Evolutionary conservation across 2,113 vertebrate genomes (phyloP), one percentile per base, ranked within the genome.

Genomic region (Ptilorrhoa leucosticta): DNA sequence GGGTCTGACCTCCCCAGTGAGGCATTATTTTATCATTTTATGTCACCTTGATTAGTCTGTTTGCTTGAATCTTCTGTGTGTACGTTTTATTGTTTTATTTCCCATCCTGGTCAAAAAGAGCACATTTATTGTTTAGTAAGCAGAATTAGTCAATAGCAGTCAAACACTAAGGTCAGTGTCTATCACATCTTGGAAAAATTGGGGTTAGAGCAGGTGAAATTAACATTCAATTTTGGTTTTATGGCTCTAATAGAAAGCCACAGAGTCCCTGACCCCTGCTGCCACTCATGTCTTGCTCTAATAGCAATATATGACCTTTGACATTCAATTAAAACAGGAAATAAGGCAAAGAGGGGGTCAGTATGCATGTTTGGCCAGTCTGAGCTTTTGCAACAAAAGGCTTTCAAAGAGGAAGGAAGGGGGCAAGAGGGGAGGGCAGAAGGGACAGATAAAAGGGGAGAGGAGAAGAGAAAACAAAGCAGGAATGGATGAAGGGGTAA

Each of bases 191-290:
- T 80, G 53, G 94, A 98, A 98, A 98, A 97, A 98, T 97, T 98
- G 98, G 95, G 98, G 98, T 98, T 97, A 98, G 75, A 98, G 88
- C 88, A 97, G 97, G 97, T 98, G 98, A 98, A 98, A 98, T 98
- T 97, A 97, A 97, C 95, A 97, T 98, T 98, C 96, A 90, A 64
- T 97, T 98, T 98, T 98, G 95, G 45, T 96, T 98, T 98, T 97
- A 97, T 95, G 89, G 90, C 86, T 98, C 89, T 97, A 97, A 98
- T 97, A 97, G 97, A 97, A 97, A 95, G 90, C 95, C 91, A 95
- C 87, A 90, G 86, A 97, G 96, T 97, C 97, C 95, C 88, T 97
- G 98, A 98, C 97, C 97, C 81, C 68, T 95, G 86, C 87, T 97
- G 97, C 96, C 94, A 96, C 90, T 96, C 93, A 94, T 97, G 97